Percentiles rank a stretch among this genome's conserved stretches.
phyloP scores from a whole-genome alignment of 2,797 vertebrate genomes.

The Cirrhinus mrigala region DNA sequence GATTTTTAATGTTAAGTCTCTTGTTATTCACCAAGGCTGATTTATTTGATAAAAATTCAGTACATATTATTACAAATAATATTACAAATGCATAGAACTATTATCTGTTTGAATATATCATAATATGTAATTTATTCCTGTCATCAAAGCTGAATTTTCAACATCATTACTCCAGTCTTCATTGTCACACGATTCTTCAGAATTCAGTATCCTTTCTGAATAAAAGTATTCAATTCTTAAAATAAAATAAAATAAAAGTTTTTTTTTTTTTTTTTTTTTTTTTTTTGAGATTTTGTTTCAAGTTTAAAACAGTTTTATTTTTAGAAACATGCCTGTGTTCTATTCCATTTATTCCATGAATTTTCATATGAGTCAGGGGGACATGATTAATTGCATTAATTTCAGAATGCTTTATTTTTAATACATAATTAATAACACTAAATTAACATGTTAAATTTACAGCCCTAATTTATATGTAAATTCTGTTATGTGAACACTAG shows the following conservation, averaged over 20 bases:
- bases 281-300: no score
- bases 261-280: no score
- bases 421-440: constrained; percentile 20
- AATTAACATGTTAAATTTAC: not conserved
- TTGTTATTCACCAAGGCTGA: not conserved
- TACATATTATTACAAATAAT: not conserved
- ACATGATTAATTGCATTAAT: constrained; percentile 5
- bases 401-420: not conserved
- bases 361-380: not conserved
- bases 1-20: not conserved
- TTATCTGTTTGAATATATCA: not conserved
- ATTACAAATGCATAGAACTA: not conserved
- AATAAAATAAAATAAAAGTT: no score
- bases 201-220: not conserved
- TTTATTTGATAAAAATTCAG: not conserved
- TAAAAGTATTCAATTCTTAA: not conserved
- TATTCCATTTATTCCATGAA: not conserved
- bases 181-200: not conserved
- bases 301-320: not conserved
- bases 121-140: not conserved
- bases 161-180: not conserved
- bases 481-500: not conserved
- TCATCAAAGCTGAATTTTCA: not conserved
- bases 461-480: constrained; percentile 17
- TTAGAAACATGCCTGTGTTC: not conserved